Evolutionary conservation across 2,888 invertebrate species (phyloP), one percentile per base, ranked within the genome.

Genomic region (Oxyteleia sp.): DNA sequence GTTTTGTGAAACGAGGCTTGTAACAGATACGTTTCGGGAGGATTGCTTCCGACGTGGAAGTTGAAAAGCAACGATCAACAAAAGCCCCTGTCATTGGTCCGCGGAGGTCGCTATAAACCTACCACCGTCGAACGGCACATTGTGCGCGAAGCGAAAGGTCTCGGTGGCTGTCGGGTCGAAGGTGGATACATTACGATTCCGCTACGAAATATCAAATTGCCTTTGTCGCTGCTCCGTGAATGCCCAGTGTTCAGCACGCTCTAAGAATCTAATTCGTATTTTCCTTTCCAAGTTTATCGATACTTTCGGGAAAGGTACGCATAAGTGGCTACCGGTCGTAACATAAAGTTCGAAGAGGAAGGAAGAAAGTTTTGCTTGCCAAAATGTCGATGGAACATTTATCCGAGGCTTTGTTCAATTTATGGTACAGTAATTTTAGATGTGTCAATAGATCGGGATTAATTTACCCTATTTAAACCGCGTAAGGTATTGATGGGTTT

Each of bases 161-260:
- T 84, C 72, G 45, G 55, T 75, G 82, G 82, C 63, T 78, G 83
- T 64, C 45, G 81, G 85, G 84, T 86, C 83, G 84, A 84, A 84
- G 85, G 86, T 69, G 69, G 69, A 69, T 69, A 69, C 57, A 83
- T 85, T 85, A 84, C 84, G 85, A 82, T 86, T 87, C 85, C 47
- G 87, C 84, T 88, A 87, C 87, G 84, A 88, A 89, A 89, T 90
- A 90, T 90, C 89, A 87, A 87, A 88, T 90, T 89, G 87, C 90
- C 84, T 89, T 89, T 90, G 89, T 90, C 87, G 86, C 84, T 78
- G 57, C 45, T 79, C 71, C 55, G 78, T 81, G 71, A 74, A 82
- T 75, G 51, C 82, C 82, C 61, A 80, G 76, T 83, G 86, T 83
- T 72, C 57, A 38, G 80, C 72, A 59, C n/a, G 83, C 80, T 88